These are phyloP conservation scores for Idaea dimidiata DNA, from an alignment of 2,888 invertebrate species.

Conservation along the genomic window DNA sequence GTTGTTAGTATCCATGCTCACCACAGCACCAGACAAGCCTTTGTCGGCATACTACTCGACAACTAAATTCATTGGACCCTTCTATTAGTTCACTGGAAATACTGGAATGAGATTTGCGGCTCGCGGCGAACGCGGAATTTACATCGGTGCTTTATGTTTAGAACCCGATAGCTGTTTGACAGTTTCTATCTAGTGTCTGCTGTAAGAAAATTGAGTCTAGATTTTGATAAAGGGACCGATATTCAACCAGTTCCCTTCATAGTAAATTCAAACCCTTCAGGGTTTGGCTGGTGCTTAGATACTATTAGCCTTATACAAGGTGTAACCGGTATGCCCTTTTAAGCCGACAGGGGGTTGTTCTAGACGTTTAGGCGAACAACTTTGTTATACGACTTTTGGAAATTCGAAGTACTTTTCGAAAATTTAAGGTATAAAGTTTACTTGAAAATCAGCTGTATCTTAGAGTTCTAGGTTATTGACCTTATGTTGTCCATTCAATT, in stretches of 20 bases:
- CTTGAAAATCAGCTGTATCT: no score
- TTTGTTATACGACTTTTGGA: no score
- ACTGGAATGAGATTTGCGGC: not conserved
- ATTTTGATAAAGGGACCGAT: not conserved
- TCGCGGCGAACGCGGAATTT: not conserved
- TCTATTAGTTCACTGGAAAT: not conserved
- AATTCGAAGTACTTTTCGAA: no score
- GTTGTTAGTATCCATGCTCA: not conserved
- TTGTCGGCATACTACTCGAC: slow-evolving; percentile 46
- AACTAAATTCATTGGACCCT: slow-evolving; percentile 49
- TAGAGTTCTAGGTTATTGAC: no score
- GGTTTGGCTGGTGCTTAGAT: not conserved
- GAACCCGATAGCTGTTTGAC: not conserved
- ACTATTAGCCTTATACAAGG: no score
- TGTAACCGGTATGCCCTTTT: no score
- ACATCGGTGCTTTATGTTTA: not conserved
- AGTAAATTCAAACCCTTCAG: not conserved
- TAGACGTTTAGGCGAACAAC: no score
- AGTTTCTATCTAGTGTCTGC: not conserved
- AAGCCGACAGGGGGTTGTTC: no score
- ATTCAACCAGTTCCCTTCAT: not conserved
- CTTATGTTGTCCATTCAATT: no score
- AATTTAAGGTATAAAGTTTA: no score
- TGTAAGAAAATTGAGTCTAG: not conserved
- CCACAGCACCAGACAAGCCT: slow-evolving; percentile 18